These are phyloP conservation scores for Bergia puertoricense DNA, from an alignment of 92 coral and sea anemone genomes.

Conservation along the genomic window DNA sequence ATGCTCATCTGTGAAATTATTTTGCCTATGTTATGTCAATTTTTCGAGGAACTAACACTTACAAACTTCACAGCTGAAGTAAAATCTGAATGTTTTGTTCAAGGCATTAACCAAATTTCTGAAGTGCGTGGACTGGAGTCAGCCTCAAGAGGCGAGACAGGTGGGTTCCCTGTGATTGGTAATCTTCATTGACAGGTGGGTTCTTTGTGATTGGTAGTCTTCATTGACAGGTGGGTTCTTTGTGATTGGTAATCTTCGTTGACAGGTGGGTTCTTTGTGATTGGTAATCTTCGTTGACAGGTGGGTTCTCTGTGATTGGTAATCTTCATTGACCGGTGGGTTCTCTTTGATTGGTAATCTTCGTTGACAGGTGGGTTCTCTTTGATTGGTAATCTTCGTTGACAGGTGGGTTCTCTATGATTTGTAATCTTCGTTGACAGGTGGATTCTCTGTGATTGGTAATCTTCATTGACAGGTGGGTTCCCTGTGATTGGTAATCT, in stretches of 20 bases:
- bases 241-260: no score
- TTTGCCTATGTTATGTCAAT: neutral
- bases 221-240: neutral
- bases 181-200: neutral
- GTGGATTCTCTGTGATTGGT: no score
- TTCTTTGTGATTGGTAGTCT: neutral
- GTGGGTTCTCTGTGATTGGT: no score
- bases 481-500: neutral
- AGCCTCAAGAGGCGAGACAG: slow-evolving; percentile 96
- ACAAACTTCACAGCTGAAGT: neutral
- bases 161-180: slow-evolving; percentile 33
- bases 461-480: slow-evolving; percentile 25
- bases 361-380: neutral
- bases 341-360: neutral
- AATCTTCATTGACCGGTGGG: no score
- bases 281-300: no score
- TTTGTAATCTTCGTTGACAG: no score
- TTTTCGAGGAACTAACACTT: neutral
- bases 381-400: neutral
- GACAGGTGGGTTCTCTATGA: no score
- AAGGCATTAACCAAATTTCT: slow-evolving; percentile 97
- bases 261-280: no score
- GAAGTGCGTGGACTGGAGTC: slow-evolving; percentile 97
- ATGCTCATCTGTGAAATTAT: no score
- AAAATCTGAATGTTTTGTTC: neutral